A percentile compares a stretch with the other conserved stretches of the same genome.
Conservation (phyloP, 1,140 invertebrate species). For the Caenorhabditis latens region DNA sequence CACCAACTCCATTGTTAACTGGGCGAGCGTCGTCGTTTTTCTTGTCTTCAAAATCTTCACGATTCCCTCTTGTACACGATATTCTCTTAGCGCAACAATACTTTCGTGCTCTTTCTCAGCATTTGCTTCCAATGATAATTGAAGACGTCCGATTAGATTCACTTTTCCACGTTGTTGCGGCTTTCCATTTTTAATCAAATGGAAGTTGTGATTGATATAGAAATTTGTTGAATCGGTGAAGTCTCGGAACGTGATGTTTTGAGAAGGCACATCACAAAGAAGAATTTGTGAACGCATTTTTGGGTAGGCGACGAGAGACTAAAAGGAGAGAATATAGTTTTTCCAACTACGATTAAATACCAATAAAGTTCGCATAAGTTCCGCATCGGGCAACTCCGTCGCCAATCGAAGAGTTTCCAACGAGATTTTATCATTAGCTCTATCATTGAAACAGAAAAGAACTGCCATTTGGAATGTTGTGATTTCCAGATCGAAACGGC, state of each 20-base stretch:
- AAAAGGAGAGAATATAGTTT: slow-evolving; percentile 66
- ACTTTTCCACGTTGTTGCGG: slow-evolving; percentile 64
- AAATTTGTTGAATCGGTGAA: slow-evolving; percentile 92
- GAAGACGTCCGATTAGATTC: slow-evolving; percentile 65
- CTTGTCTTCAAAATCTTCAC: slow-evolving; percentile 91
- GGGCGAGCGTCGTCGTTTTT: slow-evolving; percentile 91
- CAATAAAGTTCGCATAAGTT: slow-evolving; percentile 95
- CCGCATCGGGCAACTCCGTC: slow-evolving; percentile 94
- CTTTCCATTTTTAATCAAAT: slow-evolving; percentile 81
- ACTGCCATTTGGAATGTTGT: slow-evolving; percentile 99
- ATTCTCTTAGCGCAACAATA: slow-evolving; percentile 55
- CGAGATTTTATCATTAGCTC: slow-evolving; percentile 86
- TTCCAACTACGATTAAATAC: slow-evolving; percentile 78
- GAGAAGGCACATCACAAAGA: slow-evolving; percentile 82
- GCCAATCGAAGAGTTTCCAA: slow-evolving; percentile 95
- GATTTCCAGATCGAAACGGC: slow-evolving; percentile 96
- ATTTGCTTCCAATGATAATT: slow-evolving; percentile 88
- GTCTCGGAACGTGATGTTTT: slow-evolving; percentile 86
- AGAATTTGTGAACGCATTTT: slow-evolving; percentile 93
- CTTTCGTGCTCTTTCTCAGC: slow-evolving; percentile 60
- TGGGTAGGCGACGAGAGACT: slow-evolving; percentile 93
- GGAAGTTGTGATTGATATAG: slow-evolving; percentile 97
- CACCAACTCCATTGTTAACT: slow-evolving; percentile 93
- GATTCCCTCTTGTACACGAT: slow-evolving; percentile 61
- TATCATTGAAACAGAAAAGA: slow-evolving; percentile 98